Conservation (phyloP, 2,888 invertebrate species). For the Drosophila paracracens region DNA sequence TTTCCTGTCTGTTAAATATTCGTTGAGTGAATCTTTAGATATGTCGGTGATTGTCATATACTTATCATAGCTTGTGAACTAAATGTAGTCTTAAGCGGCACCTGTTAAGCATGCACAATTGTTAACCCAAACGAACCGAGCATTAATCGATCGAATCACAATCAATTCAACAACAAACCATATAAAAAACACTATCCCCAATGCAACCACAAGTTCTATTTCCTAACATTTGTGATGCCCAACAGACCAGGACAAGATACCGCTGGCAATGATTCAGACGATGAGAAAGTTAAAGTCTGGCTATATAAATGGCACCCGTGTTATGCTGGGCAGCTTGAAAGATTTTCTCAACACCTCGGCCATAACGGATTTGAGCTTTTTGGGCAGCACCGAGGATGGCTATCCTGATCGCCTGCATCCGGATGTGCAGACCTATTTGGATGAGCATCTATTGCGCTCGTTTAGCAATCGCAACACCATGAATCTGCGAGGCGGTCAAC, state of each 20-base stretch:
- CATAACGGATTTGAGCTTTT: constrained; percentile 97
- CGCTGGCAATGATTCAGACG: constrained; percentile 97
- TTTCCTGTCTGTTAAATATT: background rate
- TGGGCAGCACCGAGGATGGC: constrained; percentile 96
- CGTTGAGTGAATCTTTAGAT: constrained; percentile 28
- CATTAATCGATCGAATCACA: constrained; percentile 17
- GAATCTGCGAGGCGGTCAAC: constrained; percentile 86
- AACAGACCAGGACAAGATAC: constrained; percentile 95
- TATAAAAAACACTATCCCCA: background rate
- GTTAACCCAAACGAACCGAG: constrained; percentile 22
- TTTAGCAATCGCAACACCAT: constrained; percentile 91
- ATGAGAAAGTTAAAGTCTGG: constrained; percentile 99
- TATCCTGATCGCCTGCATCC: constrained; percentile 93
- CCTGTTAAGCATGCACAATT: constrained; percentile 31
- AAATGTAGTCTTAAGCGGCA: constrained; percentile 55
- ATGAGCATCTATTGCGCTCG: constrained; percentile 93
- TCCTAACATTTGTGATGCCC: background rate
- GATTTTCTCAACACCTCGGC: constrained; percentile 99
- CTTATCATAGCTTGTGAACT: constrained; percentile 55
- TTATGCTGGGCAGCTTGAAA: constrained; percentile 96
- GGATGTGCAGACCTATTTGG: constrained; percentile 94
- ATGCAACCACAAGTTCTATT: background rate
- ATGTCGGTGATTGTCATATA: constrained; percentile 32
- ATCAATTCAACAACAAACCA: constrained; percentile 4
- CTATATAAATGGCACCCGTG: constrained; percentile 99